These are phyloP conservation scores for Dryococelus australis DNA, from an alignment of 2,888 invertebrate genomes.

Conservation along the genomic window DNA sequence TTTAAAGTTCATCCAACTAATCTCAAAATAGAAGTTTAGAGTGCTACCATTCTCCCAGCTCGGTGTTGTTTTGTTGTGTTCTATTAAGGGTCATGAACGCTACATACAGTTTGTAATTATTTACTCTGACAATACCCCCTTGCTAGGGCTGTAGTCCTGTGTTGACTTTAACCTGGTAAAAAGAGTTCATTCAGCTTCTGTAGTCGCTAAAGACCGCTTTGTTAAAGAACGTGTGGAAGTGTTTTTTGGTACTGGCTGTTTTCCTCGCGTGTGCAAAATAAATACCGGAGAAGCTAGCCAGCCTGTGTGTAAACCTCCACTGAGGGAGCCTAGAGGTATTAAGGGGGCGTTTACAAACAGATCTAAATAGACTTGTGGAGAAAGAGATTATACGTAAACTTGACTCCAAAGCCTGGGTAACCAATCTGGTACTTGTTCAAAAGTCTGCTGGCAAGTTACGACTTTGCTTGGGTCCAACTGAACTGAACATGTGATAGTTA, in stretches of 20 bases:
- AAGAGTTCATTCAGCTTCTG: no score
- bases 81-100: background rate
- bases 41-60: slow-evolving; percentile 24
- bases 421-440: background rate
- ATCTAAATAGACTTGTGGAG: background rate
- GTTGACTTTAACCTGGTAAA: no score
- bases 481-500: background rate
- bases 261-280: no score
- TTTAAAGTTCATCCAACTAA: no score
- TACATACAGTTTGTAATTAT: background rate
- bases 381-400: background rate
- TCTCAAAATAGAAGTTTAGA: slow-evolving; percentile 24
- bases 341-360: background rate
- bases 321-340: background rate
- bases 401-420: background rate
- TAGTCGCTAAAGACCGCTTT: no score
- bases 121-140: no score
- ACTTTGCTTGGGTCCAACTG: background rate
- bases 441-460: background rate
- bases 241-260: no score
- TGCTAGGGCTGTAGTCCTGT: background rate
- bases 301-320: no score
- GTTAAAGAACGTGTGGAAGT: no score
- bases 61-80: no score
- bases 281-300: no score